Conservation (phyloP, 2,797 vertebrate species). For the Paedocypris micromegethes region DNA sequence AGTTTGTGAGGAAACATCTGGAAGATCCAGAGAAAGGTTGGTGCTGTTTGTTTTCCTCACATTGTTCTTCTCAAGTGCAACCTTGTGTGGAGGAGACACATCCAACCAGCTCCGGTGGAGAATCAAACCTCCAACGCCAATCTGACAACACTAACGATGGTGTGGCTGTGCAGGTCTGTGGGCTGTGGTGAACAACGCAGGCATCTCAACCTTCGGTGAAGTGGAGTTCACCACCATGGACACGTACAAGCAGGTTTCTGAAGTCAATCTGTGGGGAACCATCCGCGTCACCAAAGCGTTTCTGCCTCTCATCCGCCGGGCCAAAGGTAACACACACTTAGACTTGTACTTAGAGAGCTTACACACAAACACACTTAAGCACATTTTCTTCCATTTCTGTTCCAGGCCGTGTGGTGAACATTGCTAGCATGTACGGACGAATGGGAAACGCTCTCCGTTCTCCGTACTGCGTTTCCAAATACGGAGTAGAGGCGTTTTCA, state of each 20-base stretch:
- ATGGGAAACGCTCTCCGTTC: conserved; percentile 73
- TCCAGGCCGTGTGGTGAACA: conserved; percentile 80
- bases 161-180: conserved; percentile 71
- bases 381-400: background rate
- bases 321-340: conserved; percentile 68
- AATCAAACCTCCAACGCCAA: too few species aligned
- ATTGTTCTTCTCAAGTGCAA: background rate
- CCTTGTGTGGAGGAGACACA: too few species aligned
- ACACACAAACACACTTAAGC: background rate
- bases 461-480: conserved; percentile 80
- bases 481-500: conserved; percentile 78
- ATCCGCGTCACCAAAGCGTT: conserved; percentile 84
- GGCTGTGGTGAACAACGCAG: conserved; percentile 85
- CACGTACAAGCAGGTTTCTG: conserved; percentile 75
- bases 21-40: conserved; percentile 68
- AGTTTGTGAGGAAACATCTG: conserved; percentile 67
- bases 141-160: too few species aligned
- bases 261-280: conserved; percentile 83
- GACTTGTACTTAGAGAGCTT: too few species aligned
- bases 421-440: conserved; percentile 78
- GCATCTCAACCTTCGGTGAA: conserved; percentile 75
- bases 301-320: conserved; percentile 76
- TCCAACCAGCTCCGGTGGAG: too few species aligned
- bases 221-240: conserved; percentile 83
- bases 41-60: background rate